phyloP scores from a whole-genome alignment of 2,888 invertebrate species.

The Theretra japonica region DNA sequence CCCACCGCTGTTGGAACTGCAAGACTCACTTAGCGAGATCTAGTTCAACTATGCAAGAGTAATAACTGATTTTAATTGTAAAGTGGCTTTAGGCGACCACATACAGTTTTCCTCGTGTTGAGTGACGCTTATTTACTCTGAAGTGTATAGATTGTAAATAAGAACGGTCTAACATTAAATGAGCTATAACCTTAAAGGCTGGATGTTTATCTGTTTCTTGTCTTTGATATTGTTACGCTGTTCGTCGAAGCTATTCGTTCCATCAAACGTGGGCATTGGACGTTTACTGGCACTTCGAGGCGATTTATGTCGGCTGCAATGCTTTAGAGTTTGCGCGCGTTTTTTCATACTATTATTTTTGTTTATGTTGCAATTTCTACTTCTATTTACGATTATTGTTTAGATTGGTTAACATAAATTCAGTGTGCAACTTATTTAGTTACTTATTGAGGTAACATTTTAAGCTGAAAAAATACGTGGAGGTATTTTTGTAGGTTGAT shows the following conservation, averaged over 20 bases:
- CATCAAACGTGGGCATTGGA: conserved; percentile 1
- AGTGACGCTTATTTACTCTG: no score
- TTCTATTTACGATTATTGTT: neutral
- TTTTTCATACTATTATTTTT: neutral
- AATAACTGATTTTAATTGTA: neutral
- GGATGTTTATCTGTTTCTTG: neutral
- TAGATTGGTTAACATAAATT: neutral
- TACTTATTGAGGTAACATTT: neutral
- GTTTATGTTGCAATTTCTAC: neutral
- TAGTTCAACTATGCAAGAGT: neutral
- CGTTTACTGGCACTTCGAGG: conserved; percentile 14
- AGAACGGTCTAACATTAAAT: neutral
- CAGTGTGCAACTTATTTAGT: neutral
- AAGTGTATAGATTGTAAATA: no score
- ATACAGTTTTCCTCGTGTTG: no score
- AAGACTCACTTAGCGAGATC: conserved; percentile 17
- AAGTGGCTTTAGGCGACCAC: neutral
- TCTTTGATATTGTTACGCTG: neutral
- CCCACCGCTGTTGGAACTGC: conserved; percentile 7
- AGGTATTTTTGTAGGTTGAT: neutral
- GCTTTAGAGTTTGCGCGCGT: neutral
- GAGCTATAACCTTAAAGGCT: conserved; percentile 1
- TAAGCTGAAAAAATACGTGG: neutral
- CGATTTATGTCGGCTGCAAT: conserved; percentile 17
- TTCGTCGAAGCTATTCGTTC: conserved; percentile 12